phyloP scores from a whole-genome alignment of 2,888 invertebrate species.

The Loripinus fragilis region DNA sequence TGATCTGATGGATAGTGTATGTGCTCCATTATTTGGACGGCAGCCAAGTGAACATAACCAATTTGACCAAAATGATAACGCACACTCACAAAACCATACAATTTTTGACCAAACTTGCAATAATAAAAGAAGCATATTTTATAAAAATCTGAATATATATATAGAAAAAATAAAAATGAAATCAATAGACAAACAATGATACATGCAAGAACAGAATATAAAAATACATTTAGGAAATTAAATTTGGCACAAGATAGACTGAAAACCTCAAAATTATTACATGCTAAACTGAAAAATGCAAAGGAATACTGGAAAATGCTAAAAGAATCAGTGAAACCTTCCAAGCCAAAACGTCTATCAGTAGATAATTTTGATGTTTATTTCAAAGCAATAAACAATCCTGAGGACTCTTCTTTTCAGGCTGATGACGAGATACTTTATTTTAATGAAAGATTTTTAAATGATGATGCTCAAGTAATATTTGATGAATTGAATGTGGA shows the following conservation, averaged over 20 bases:
- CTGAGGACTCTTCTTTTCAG: slow-evolving; percentile 1
- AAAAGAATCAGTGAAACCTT: background rate
- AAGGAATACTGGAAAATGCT: slow-evolving; percentile 10
- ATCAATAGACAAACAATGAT: background rate
- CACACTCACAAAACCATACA: too few relatives aligned
- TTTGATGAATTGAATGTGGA: background rate
- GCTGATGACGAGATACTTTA: background rate
- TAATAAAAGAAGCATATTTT: background rate
- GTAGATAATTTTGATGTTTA: background rate
- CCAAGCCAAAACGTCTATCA: background rate
- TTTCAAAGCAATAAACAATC: slow-evolving; percentile 5
- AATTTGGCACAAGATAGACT: background rate
- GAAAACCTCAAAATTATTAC: background rate
- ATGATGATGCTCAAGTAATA: too few relatives aligned
- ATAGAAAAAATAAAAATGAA: background rate
- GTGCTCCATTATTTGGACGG: background rate
- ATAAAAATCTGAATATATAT: slow-evolving; percentile 3
- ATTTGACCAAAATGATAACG: background rate
- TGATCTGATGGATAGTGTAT: background rate
- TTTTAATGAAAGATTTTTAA: slow-evolving; percentile 5
- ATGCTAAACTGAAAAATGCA: slow-evolving; percentile 17
- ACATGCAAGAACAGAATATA: slow-evolving; percentile 11
- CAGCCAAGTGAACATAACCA: background rate
- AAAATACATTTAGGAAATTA: background rate
- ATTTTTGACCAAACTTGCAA: background rate